phyloP scores from a whole-genome alignment of 2,888 invertebrate species.

The Apotomis capreana region DNA sequence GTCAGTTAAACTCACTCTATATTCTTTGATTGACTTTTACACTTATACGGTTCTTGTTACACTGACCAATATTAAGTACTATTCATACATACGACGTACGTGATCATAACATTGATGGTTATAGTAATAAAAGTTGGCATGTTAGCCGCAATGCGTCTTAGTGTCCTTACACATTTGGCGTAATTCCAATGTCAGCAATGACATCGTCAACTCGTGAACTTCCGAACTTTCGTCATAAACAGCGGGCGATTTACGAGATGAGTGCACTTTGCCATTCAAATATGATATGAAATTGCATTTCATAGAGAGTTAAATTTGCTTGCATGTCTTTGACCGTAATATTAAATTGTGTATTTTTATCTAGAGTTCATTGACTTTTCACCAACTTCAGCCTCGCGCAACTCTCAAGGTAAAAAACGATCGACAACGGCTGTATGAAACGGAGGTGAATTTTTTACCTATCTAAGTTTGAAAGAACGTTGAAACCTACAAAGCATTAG shows the following conservation, averaged over 20 bases:
- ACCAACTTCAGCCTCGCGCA: no score
- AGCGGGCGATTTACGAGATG: conserved; percentile 46
- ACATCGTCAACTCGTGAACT: conserved; percentile 63
- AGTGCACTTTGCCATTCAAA: conserved; percentile 46
- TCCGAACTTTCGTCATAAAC: conserved; percentile 58
- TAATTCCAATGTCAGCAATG: conserved; percentile 67
- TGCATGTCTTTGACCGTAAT: not conserved
- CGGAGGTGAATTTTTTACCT: no score
- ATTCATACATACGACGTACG: no score
- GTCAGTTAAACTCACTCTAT: no score
- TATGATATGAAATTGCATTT: not conserved
- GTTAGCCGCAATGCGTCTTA: conserved; percentile 67
- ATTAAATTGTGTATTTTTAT: no score
- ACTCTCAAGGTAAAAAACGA: no score
- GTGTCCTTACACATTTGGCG: conserved; percentile 70
- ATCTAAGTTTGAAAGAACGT: no score
- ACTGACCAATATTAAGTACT: not conserved
- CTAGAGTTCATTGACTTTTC: no score
- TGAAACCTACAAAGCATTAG: no score
- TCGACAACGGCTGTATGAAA: no score
- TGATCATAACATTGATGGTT: conserved; percentile 19
- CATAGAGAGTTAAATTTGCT: conserved; percentile 1
- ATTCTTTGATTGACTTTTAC: no score
- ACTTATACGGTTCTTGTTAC: no score
- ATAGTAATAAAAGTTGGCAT: conserved; percentile 27